These are phyloP conservation scores for Monochamus saltuarius DNA, from an alignment of 1,140 invertebrate species.

Conservation along the genomic window DNA sequence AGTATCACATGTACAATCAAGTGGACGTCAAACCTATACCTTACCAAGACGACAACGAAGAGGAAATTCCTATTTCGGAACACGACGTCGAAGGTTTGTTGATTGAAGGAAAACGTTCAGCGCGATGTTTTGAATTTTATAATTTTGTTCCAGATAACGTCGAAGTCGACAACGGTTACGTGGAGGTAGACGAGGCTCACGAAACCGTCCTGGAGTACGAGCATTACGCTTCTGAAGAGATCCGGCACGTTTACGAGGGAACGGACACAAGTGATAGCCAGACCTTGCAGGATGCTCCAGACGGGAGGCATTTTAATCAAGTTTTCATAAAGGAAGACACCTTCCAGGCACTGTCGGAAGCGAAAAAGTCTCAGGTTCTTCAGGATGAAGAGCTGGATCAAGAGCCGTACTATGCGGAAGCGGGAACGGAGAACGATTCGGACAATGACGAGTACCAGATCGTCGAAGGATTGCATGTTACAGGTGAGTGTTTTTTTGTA, in stretches of 20 bases:
- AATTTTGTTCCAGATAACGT: conserved; percentile 1
- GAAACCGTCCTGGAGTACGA: conserved; percentile 7
- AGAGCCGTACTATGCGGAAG: not conserved
- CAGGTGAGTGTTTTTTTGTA: conserved; percentile 22
- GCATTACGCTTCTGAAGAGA: conserved; percentile 2
- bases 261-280: not conserved
- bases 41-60: not conserved
- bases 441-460: conserved; percentile 33
- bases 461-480: conserved; percentile 32
- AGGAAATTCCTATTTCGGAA: not conserved
- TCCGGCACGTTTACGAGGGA: not conserved
- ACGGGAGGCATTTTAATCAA: not conserved
- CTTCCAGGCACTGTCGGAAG: not conserved
- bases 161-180: not conserved
- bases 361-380: not conserved
- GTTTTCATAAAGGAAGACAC: not conserved
- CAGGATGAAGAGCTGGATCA: not conserved
- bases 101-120: too few species aligned
- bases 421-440: conserved; percentile 17
- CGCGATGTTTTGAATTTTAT: too few species aligned
- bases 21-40: not conserved
- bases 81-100: too few species aligned
- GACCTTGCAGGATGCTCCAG: not conserved
- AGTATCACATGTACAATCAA: not conserved
- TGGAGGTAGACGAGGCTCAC: too few species aligned